phyloP scores from a whole-genome alignment of 2,888 invertebrate genomes.

The Drosophila atripex region DNA sequence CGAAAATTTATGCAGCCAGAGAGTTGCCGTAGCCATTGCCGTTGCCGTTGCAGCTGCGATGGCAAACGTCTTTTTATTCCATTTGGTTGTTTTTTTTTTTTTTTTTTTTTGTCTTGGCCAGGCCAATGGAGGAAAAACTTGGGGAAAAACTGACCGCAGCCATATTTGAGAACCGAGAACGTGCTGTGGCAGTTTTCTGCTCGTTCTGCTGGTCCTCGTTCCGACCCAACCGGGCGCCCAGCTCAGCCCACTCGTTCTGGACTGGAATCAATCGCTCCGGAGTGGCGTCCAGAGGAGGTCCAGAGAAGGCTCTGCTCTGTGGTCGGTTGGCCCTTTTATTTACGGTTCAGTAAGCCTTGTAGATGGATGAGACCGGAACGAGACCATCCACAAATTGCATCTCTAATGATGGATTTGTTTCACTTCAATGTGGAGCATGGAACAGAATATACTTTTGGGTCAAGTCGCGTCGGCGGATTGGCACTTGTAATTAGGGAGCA shows the following conservation, averaged over 20 bases:
- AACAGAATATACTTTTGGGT: constrained; percentile 12
- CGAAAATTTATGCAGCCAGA: constrained; percentile 63
- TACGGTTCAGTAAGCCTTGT: constrained; percentile 18
- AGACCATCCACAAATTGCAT: constrained; percentile 29
- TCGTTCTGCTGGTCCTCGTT: constrained; percentile 7
- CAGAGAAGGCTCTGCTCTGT: background rate
- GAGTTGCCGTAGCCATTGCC: constrained; percentile 42
- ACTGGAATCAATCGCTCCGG: constrained; percentile 65
- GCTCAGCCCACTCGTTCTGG: constrained; percentile 1
- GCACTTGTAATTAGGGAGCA: constrained; percentile 34
- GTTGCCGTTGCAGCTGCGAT: constrained; percentile 36
- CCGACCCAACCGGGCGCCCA: background rate
- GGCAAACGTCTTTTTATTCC: too few relatives aligned
- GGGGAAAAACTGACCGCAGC: constrained; percentile 69
- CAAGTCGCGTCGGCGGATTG: constrained; percentile 6
- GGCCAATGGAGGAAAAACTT: constrained; percentile 36
- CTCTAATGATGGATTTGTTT: constrained; percentile 39
- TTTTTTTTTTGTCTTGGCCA: constrained; percentile 3
- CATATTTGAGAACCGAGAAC: constrained; percentile 74
- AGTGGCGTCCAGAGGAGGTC: too few relatives aligned
- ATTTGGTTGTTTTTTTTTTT: too few relatives aligned
- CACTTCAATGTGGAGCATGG: constrained; percentile 30
- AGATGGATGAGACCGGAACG: constrained; percentile 19
- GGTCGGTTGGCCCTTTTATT: constrained; percentile 45
- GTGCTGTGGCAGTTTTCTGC: constrained; percentile 49